Evolutionary conservation across 2,113 vertebrate species (phyloP).

Genomic region (Anser cygnoides): DNA sequence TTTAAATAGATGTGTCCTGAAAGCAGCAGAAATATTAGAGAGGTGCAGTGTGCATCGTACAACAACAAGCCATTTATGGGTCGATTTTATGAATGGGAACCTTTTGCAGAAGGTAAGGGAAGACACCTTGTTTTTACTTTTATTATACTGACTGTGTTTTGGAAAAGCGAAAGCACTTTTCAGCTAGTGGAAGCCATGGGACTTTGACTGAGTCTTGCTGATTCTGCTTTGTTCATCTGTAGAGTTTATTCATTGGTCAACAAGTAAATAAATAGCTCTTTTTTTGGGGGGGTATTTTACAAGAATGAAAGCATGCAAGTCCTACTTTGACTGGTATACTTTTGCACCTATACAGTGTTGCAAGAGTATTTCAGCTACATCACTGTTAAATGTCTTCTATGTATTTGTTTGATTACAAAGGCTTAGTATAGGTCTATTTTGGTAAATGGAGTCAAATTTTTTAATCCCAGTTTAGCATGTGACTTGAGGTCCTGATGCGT

Average conservation of each 20-base stretch:
- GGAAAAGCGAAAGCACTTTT: neutral
- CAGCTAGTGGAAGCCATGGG: neutral
- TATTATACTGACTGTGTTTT: neutral
- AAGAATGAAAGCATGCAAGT: neutral
- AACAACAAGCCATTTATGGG: conserved; percentile 97
- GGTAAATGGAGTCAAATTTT: neutral
- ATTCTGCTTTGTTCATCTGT: neutral
- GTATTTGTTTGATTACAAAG: neutral
- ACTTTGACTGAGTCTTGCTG: neutral
- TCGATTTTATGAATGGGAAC: conserved; percentile 94
- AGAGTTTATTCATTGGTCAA: neutral
- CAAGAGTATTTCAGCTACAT: neutral
- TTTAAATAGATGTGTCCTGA: conserved; percentile 85
- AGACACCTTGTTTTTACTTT: neutral
- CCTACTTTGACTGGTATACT: neutral
- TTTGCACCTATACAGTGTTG: neutral
- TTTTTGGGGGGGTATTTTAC: neutral
- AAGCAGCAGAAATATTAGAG: conserved; percentile 86
- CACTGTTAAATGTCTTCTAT: neutral
- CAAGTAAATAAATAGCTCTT: neutral
- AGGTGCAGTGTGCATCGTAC: conserved; percentile 91
- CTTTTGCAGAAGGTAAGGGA: conserved; percentile 91
- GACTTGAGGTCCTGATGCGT: neutral
- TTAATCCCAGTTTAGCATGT: neutral
- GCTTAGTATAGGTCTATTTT: neutral